phyloP scores from a whole-genome alignment of 2,888 invertebrate species.

The Acanthosepion esculentum region DNA sequence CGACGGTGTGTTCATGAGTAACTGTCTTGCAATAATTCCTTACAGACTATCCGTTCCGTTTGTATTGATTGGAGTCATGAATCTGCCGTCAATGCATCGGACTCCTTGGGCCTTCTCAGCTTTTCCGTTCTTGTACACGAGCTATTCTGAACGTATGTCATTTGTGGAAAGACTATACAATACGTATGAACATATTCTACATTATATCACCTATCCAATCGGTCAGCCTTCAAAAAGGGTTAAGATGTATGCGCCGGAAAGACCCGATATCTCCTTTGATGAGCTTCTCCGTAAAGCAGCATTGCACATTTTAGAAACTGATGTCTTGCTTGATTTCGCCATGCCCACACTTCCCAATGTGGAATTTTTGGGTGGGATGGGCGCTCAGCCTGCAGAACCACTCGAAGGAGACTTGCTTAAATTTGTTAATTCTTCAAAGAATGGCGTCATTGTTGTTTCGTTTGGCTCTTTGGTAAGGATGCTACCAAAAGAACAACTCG shows the following conservation, averaged over 20 bases:
- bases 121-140: not conserved
- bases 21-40: not conserved
- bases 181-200: no score
- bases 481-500: constrained; percentile 50
- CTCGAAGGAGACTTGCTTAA: constrained; percentile 50
- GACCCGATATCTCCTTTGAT: constrained; percentile 25
- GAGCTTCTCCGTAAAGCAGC: constrained; percentile 50
- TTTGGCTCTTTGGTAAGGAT: constrained; percentile 52
- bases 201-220: not conserved
- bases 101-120: not conserved
- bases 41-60: constrained; percentile 12
- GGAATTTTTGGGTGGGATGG: constrained; percentile 53
- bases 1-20: not conserved
- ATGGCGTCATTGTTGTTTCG: constrained; percentile 54
- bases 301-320: constrained; percentile 51
- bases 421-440: constrained; percentile 50
- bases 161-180: not conserved
- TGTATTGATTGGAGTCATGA: not conserved
- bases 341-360: constrained; percentile 52
- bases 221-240: not conserved
- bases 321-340: constrained; percentile 52
- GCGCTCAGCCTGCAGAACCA: constrained; percentile 49
- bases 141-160: not conserved
- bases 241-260: constrained; percentile 50
- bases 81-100: not conserved